These are phyloP conservation scores for Pseudeuparius sepicola DNA, from an alignment of 2,888 invertebrate genomes.

Conservation along the genomic window DNA sequence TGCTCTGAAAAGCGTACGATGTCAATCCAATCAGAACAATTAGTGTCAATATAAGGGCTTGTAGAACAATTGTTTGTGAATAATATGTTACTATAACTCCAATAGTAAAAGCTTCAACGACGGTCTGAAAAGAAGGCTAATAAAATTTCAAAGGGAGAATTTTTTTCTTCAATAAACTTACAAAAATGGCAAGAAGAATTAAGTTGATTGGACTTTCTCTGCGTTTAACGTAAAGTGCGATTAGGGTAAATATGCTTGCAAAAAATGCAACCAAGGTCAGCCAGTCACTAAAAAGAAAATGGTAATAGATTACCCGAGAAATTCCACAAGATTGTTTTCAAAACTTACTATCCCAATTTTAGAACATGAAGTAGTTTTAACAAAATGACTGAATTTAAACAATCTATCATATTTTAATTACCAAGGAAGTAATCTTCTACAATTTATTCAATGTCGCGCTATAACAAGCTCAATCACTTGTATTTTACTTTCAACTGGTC, in stretches of 20 bases:
- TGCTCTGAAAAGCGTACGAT: constrained; percentile 76
- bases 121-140: constrained; percentile 48
- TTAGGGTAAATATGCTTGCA: constrained; percentile 52
- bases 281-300: constrained; percentile 51
- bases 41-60: constrained; percentile 68
- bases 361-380: constrained; percentile 1
- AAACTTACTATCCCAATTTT: not conserved
- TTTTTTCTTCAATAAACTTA: constrained; percentile 48
- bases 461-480: too few species aligned
- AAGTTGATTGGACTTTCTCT: constrained; percentile 71
- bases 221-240: constrained; percentile 63
- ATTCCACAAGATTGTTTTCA: constrained; percentile 1
- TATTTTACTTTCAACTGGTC: too few species aligned
- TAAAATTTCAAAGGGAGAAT: constrained; percentile 1
- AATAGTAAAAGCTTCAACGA: constrained; percentile 66
- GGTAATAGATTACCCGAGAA: not conserved
- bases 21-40: constrained; percentile 66
- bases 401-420: too few species aligned
- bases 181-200: constrained; percentile 67
- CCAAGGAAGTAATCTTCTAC: too few species aligned
- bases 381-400: too few species aligned
- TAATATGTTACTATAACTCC: constrained; percentile 73
- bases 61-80: constrained; percentile 62
- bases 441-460: too few species aligned
- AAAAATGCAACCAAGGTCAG: constrained; percentile 54